Evolutionary conservation across 2,888 invertebrate genomes (phyloP).

Genomic region (Uropetala carovei): DNA sequence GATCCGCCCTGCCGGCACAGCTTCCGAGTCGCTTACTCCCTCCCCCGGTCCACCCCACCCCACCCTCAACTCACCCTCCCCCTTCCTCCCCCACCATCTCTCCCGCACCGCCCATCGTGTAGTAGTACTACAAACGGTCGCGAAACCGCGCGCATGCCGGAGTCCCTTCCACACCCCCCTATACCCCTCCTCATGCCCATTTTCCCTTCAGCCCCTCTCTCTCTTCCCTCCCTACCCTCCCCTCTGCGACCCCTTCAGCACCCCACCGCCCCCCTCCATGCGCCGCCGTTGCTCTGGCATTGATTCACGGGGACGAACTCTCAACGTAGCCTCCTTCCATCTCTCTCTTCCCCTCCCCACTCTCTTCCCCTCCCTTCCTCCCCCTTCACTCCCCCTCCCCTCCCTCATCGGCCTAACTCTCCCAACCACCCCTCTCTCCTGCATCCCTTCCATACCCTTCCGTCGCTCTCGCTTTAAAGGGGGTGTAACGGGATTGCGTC

Average conservation of each 20-base stretch:
- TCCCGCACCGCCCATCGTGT: slow-evolving; percentile 36
- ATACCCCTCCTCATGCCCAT: neutral
- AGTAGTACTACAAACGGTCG: slow-evolving; percentile 64
- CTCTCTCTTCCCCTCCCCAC: neutral
- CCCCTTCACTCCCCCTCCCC: neutral
- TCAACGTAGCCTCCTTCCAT: slow-evolving; percentile 51
- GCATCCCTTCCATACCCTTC: neutral
- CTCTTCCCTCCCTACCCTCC: slow-evolving; percentile 9
- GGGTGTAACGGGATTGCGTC: slow-evolving; percentile 56
- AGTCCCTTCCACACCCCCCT: neutral
- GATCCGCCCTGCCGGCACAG: slow-evolving; percentile 56
- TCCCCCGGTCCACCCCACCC: neutral
- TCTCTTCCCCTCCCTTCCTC: neutral
- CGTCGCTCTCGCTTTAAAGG: slow-evolving; percentile 53
- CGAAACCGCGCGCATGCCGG: slow-evolving; percentile 63
- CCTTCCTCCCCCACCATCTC: neutral
- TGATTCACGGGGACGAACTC: slow-evolving; percentile 64
- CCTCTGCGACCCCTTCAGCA: neutral
- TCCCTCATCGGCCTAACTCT: neutral
- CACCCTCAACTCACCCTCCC: neutral
- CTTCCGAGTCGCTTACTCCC: slow-evolving; percentile 19
- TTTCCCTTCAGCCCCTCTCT: neutral
- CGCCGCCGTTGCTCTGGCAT: slow-evolving; percentile 54
- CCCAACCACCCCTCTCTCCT: neutral
- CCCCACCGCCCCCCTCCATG: neutral